Evolutionary conservation across 2,888 invertebrate genomes (phyloP), one percentile per base, ranked within the genome.

Genomic region (Xanthorhoe designata): DNA sequence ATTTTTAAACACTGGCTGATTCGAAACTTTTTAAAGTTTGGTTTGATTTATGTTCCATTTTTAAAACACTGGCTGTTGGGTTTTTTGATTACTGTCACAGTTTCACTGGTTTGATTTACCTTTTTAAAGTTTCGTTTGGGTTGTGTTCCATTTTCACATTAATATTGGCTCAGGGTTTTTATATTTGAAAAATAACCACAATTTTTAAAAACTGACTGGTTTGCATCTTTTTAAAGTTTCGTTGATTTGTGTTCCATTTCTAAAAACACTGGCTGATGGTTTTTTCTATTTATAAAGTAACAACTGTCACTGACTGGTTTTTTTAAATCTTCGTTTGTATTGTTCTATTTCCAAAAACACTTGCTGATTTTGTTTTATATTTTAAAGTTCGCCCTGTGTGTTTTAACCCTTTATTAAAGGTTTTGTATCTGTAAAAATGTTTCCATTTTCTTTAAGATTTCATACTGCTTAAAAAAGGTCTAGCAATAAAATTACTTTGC

Each of bases 1-100:
- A 75, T 74, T 70, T 75, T 73, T 13, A 56, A 69, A 49, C 47
- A 58, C 38, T 58, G 42, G 29, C 58, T 9, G 38, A 45, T 52
- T 62, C 38, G 24, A n/a, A 62, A 45, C 52, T 56, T 55, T 56
- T 10, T n/a, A n/a, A 24, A 51, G 1, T 56, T 56, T 62, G 47
- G 10, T 50, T 32, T 19, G 15, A 24, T n/a, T n/a, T 59, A 17
- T 52, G 61, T 61, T 61, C 61, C 52, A 61, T 53, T 53, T 52
- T 61, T 6, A 24, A 56, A 47, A 45, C 45, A 45, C 35, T 38
- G 35, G 42, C 24, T 24, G 1, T 24, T 4, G 1, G 2, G 24
- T 24, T 24, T 24, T 24, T n/a, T n/a, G n/a, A n/a, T n/a, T n/a
- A n/a, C n/a, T 24, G 24, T 24, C 24, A 24, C 24, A 24, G 24